phyloP scores from a whole-genome alignment of 2,113 vertebrate genomes.

The Capreolus pygargus region DNA sequence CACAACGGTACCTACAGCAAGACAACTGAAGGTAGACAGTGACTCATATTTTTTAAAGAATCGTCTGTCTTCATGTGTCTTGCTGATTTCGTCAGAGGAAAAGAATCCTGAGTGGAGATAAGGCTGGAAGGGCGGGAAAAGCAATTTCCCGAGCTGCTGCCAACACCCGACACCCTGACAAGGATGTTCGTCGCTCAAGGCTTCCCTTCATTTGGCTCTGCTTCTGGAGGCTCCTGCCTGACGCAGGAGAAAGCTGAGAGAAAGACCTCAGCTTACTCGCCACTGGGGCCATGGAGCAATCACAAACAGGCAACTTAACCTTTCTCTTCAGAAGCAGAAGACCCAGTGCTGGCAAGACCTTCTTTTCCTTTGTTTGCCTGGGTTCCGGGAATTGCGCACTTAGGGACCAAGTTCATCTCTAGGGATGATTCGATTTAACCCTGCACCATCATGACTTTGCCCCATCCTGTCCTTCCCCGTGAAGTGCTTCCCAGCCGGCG shows the following conservation, averaged over 20 bases:
- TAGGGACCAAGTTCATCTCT: not conserved
- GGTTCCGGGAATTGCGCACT: not conserved
- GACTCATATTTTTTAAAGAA: not conserved
- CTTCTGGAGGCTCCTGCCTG: too few relatives aligned
- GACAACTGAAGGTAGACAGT: not conserved
- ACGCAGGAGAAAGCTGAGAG: not conserved
- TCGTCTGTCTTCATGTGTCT: not conserved
- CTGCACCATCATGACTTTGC: not conserved
- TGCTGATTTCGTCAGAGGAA: not conserved
- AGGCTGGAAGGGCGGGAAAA: not conserved
- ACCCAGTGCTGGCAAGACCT: not conserved
- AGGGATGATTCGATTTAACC: not conserved
- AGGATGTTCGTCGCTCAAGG: not conserved
- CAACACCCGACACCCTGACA: not conserved
- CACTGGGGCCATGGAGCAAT: not conserved
- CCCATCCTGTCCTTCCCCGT: not conserved
- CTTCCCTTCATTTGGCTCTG: not conserved
- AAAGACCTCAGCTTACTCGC: not conserved
- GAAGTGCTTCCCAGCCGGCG: not conserved
- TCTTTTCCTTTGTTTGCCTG: not conserved
- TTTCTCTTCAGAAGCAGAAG: not conserved
- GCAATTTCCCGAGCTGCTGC: not conserved
- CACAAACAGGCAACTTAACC: not conserved
- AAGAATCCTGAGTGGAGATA: not conserved
- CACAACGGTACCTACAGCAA: not conserved